Evolutionary conservation across 2,888 invertebrate genomes (phyloP), one percentile per base, ranked within the genome.

Genomic region (Dicycla oo): DNA sequence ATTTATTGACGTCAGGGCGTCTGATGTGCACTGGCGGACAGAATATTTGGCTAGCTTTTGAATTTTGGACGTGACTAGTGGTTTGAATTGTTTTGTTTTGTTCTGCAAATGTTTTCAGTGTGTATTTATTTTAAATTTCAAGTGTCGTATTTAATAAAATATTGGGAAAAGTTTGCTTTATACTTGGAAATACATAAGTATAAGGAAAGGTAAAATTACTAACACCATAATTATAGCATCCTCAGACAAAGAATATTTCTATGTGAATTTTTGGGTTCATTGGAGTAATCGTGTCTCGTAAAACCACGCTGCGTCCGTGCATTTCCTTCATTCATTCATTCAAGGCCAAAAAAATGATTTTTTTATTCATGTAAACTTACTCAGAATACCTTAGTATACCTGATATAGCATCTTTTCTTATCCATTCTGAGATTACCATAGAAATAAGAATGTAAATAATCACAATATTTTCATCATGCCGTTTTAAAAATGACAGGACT

Each of bases 1-100:
- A 88, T 87, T 86, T 86, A 88, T 87, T 81, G 84, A 82, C 66
- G 69, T 72, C 78, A 69, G 60, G 62, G 51, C 67, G 69, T 66
- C 57, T 45, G 71, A 69, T 71, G 71, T 80, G 65, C 73, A 81
- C 60, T 67, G 58, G 60, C 30, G 65, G 61, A 60, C 80, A 67
- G 56, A 63, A 57, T 68, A 51, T 65, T 69, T 73, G 64, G 57
- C 53, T 23, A 60, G 60, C n/a, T 62, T 71, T 54, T 73, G 40
- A 64, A 76, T 71, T 72, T 49, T 57, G n/a, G n/a, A 77, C 71
- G 62, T 63, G 57, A 75, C 70, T 47, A 45, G 40, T 63, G 23
- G 7, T 62, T 57, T 23, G 13, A 47, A 53, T 77, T 40, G 57
- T 68, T 43, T n/a, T 23, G 45, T 56, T 75, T 56, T 69, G 34